A percentile compares a stretch with the other conserved stretches of the same genome.
phyloP scores from a whole-genome alignment of 2,113 vertebrate genomes.

The Natator depressus region DNA sequence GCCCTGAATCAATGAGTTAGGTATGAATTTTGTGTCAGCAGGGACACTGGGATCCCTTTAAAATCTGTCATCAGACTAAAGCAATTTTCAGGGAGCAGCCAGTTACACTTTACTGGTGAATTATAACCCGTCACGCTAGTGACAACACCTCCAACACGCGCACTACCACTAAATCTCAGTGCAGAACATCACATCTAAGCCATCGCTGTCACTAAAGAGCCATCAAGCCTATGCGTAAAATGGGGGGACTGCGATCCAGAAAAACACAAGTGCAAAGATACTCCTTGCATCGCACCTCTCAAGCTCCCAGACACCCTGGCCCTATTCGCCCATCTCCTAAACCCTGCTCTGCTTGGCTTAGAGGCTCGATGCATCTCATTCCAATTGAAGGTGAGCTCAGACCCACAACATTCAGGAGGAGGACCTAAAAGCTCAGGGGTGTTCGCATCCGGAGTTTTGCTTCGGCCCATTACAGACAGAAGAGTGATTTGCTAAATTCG shows the following conservation, averaged over 20 bases:
- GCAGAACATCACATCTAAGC: neutral
- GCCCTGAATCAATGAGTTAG: neutral
- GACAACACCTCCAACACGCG: neutral
- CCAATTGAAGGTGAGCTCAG: neutral
- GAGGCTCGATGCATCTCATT: neutral
- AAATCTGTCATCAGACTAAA: neutral
- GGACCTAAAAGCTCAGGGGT: neutral
- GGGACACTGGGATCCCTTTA: neutral
- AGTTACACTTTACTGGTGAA: neutral
- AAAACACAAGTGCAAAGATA: neutral
- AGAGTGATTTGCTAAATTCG: accelerated
- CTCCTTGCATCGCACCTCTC: neutral
- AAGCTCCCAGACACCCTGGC: neutral
- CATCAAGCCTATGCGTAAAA: neutral
- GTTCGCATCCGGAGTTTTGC: neutral
- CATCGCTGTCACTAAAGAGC: neutral
- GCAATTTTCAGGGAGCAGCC: neutral
- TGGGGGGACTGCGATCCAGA: neutral
- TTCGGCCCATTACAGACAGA: neutral
- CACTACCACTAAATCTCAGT: neutral
- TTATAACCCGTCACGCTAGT: neutral
- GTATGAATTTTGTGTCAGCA: too few relatives aligned
- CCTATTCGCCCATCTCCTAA: neutral
- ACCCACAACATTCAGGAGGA: neutral
- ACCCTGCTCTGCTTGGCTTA: neutral